Base-by-base conservation (phyloP, 1,140 invertebrate genomes). In the Psix sp. region DNA sequence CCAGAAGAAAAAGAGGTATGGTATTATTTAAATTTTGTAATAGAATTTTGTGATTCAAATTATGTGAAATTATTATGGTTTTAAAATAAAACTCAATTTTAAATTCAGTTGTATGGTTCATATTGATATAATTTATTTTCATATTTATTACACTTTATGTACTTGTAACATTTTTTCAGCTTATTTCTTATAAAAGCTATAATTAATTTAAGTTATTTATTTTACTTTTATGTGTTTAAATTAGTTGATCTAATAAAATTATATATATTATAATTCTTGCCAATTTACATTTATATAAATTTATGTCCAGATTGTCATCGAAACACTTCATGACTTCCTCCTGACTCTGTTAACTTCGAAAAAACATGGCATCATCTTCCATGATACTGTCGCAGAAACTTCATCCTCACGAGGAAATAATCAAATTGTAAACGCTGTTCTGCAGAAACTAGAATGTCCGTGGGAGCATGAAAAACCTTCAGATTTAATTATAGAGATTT, bases 351-450 rank as follows among this genome's bases (percentile, higher is more conserved):
- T 93, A 54, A 94, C 92, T 15, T 93, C 91, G 0, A 90, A 90
- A 74, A 92, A 91, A 80, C 78, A 90, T 78, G 93, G 93, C 17
- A 88, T 94, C 35, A 90, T 91, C 79, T 93, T 93, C 76, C 84
- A 87, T 43, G 91, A 93, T 80, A 86, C 80, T 52, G 84, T 84
- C n/a, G 73, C 91, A 5, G 91, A 91, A 16, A 87, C 87, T 17
- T 39, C 52, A 20, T 86, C 88, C 33, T 88, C 88, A 60, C 82
- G 80, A 11, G 89, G 89, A 65, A 88, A 90, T 65, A 94, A 93
- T 84, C 88, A 88, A 51, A 84, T 92, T 38, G 84, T 93, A 17
- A 90, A 90, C 67, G 89, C 89, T 43, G 87, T 92, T 51, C 74
- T 94, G 13, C 87, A 91, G 26, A 89, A 88, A 42, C 79, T 92